Conservation (phyloP, 1,140 invertebrate species). For the Ephestia elutella region DNA sequence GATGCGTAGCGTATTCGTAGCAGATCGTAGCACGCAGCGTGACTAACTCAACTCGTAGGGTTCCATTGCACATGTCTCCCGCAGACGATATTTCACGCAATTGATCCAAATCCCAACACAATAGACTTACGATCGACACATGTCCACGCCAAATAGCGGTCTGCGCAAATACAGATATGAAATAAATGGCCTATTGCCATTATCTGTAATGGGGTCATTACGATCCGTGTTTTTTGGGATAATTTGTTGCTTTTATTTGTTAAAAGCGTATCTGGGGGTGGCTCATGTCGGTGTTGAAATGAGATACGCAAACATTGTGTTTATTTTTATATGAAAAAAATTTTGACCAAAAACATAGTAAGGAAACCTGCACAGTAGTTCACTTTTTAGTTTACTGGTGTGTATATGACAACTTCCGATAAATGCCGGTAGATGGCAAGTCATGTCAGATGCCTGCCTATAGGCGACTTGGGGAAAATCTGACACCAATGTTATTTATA, state of each 20-base stretch:
- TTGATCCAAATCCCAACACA: slow-evolving; percentile 15
- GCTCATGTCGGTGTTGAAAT: neutral
- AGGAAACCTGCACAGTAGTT: too few relatives aligned
- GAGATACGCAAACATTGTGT: neutral
- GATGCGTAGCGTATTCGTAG: slow-evolving; percentile 4
- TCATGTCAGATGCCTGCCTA: too few relatives aligned
- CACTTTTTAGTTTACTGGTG: too few relatives aligned
- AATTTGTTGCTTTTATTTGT: slow-evolving; percentile 20
- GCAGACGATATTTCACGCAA: slow-evolving; percentile 63
- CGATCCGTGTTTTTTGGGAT: slow-evolving; percentile 32
- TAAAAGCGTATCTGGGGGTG: neutral
- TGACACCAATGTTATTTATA: too few relatives aligned
- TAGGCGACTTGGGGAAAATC: too few relatives aligned
- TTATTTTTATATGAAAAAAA: neutral
- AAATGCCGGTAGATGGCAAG: too few relatives aligned
- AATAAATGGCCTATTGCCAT: slow-evolving; percentile 53
- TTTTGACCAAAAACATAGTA: too few relatives aligned
- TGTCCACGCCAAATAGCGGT: slow-evolving; percentile 24
- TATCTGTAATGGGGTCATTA: slow-evolving; percentile 47
- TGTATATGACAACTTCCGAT: too few relatives aligned
- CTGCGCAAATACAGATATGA: slow-evolving; percentile 64
- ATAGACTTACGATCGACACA: slow-evolving; percentile 30
- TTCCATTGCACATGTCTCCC: slow-evolving; percentile 45
- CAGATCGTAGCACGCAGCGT: neutral
- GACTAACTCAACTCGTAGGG: slow-evolving; percentile 17